Percentiles rank a stretch among this genome's conserved stretches.
phyloP scores from a whole-genome alignment of 2,888 invertebrate genomes.

The Cryptophagus acutangulus region DNA sequence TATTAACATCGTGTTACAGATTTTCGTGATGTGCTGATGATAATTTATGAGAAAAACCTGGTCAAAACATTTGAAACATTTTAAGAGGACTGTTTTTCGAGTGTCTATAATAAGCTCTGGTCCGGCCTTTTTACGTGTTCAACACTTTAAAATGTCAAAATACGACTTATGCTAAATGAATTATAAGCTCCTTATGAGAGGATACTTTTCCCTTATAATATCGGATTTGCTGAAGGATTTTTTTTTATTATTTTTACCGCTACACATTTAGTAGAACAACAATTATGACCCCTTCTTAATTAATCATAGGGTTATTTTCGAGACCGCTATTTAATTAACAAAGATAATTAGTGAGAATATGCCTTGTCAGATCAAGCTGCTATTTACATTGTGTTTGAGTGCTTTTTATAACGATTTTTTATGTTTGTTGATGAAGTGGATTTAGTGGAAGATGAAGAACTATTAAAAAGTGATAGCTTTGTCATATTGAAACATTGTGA shows the following conservation, averaged over 20 bases:
- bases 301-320: conserved; percentile 32
- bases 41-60: too few relatives aligned
- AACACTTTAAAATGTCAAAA: conserved; percentile 31
- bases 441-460: too few relatives aligned
- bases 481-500: too few relatives aligned
- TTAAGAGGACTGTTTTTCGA: too few relatives aligned
- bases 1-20: too few relatives aligned
- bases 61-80: too few relatives aligned
- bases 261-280: neutral
- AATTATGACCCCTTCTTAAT: conserved; percentile 25
- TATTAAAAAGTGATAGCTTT: too few relatives aligned
- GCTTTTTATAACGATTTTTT: conserved; percentile 2
- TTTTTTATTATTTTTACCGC: neutral
- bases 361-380: conserved; percentile 32
- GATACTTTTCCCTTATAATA: neutral
- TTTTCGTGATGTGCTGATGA: too few relatives aligned
- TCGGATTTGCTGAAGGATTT: neutral
- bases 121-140: conserved; percentile 30
- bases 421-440: too few relatives aligned
- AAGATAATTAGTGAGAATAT: conserved; percentile 37
- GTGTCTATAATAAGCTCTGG: too few relatives aligned
- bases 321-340: conserved; percentile 36
- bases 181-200: neutral
- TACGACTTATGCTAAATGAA: conserved; percentile 10
- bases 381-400: conserved; percentile 13